Conservation (phyloP, 1,140 invertebrate species). For the Danaus plexippus region DNA sequence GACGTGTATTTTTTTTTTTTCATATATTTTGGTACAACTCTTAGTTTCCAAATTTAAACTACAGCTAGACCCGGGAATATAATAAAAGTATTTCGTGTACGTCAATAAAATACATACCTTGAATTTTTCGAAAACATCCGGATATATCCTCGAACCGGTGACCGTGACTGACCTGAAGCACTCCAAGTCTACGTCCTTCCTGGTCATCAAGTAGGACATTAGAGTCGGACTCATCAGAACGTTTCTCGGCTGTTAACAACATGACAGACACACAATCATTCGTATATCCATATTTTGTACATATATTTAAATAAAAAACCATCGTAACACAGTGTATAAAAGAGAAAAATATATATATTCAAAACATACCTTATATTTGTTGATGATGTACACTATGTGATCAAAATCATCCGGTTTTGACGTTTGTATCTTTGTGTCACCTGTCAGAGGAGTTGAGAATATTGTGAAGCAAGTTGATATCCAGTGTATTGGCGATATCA, state of each 20-base stretch:
- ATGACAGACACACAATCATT: conserved; percentile 6
- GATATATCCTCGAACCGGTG: conserved; percentile 23
- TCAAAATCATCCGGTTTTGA: conserved; percentile 32
- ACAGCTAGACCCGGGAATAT: too few species aligned
- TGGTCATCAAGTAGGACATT: conserved; percentile 15
- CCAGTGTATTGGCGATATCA: conserved; percentile 48
- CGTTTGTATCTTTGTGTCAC: conserved; percentile 31
- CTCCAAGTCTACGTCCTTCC: conserved; percentile 21
- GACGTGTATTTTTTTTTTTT: too few species aligned
- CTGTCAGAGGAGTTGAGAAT: conserved; percentile 13
- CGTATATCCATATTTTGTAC: neutral
- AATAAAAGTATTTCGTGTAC: too few species aligned
- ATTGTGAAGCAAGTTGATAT: conserved; percentile 32
- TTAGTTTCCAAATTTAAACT: too few species aligned
- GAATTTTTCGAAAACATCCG: conserved; percentile 15
- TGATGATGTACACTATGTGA: conserved; percentile 47
- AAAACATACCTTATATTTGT: conserved; percentile 45
- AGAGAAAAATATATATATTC: neutral
- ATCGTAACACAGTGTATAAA: neutral
- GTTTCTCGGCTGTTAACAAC: conserved; percentile 5
- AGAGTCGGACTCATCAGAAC: conserved; percentile 18
- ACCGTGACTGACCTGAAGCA: conserved; percentile 18
- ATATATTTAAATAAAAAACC: neutral
- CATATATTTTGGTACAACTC: too few species aligned
- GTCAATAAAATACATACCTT: conserved; percentile 15